Base-by-base conservation (phyloP, 2,888 invertebrate genomes). In the Chalcosyrphus nemorum region DNA sequence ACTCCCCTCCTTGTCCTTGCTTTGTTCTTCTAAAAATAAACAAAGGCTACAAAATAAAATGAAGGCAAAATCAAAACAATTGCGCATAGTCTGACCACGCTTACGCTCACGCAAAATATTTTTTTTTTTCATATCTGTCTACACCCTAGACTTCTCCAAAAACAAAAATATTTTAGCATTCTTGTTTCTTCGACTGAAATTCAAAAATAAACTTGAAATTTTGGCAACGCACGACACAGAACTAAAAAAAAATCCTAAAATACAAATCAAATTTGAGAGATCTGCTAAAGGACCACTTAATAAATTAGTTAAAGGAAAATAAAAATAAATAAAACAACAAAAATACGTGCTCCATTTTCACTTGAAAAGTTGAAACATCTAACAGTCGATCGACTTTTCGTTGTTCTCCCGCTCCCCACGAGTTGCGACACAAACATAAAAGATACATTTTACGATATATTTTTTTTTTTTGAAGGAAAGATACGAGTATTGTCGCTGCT, bases 391-490 rank as follows among this genome's bases (percentile, higher is more conserved):
- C 3, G n/a, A n/a, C 32, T 32, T 7, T 32, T 13, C 13, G n/a
- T n/a, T 13, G n/a, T 13, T 13, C 32, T 11, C 32, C 7, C 11
- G n/a, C n/a, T n/a, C n/a, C n/a, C 29, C 35, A n/a, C 13, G 1
- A 3, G 3, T 2, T 13, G 56, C 11, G 21, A 43, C 56, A 38
- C n/a, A n/a, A 57, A 66, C 27, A 80, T 47, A 66, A 54, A 74
- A 45, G 13, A 66, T 35, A 78, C 41, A 52, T 61, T 72, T 72
- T 65, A 72, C 13, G 52, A 47, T 47, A 24, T 24, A n/a, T n/a
- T n/a, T n/a, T n/a, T n/a, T 2, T 71, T 32, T 65, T 56, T 47
- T 19, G 29, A 38, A 41, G 38, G 17, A 29, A 24, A 29, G 45
- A n/a, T n/a, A n/a, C n/a, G n/a, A 11, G 41, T 71, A 35, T 19